Base-by-base conservation (phyloP, 1,140 invertebrate species). In the Drusus annulatus region DNA sequence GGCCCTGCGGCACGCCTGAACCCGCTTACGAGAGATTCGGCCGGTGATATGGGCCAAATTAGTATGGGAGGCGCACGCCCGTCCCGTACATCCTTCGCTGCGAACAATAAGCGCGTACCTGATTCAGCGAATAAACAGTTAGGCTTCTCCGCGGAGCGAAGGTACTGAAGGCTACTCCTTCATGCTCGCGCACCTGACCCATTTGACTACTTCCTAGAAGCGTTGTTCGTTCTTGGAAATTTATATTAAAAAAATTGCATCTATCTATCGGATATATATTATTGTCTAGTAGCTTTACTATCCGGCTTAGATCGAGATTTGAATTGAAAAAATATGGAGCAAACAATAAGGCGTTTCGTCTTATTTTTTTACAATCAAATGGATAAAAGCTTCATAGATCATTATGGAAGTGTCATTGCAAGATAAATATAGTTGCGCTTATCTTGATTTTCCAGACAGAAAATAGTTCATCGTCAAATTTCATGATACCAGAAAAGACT, bases 111-210 rank as follows among this genome's bases (percentile, higher is more conserved):
- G 45, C 71, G 36, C 6, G 31, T 71, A 58, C 71, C 71, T 58
- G 71, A 56, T 28, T 23, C n/a, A 28, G 28, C 71, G 25, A 75
- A 75, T 75, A 36, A 56, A 75, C 71, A 75, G 71, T 75, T 75
- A 75, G 8, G 54, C 45, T 5, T 52, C 19, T 45, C 8, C 16
- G 54, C 1, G 13, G 23, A 17, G 28, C 51, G 17, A n/a, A n/a
- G n/a, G 28, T 23, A 58, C 71, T 15, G 21, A 54, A 75, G 51
- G 68, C 45, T 50, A 56, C 17, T 25, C 21, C 17, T 17, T 58
- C 54, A 23, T 71, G 21, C 71, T 17, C 25, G 25, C 51, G 23
- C 19, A 51, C 10, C 17, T 75, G 71, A 75, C 71, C 71, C 52
- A 75, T 75, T 75, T 75, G 54, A 25, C 69, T n/a, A 56, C 56